A percentile compares a stretch with the other conserved stretches of the same genome.
These are phyloP conservation scores for Caracal caracal DNA, from an alignment of 2,113 vertebrate genomes.

Conservation along the genomic window DNA sequence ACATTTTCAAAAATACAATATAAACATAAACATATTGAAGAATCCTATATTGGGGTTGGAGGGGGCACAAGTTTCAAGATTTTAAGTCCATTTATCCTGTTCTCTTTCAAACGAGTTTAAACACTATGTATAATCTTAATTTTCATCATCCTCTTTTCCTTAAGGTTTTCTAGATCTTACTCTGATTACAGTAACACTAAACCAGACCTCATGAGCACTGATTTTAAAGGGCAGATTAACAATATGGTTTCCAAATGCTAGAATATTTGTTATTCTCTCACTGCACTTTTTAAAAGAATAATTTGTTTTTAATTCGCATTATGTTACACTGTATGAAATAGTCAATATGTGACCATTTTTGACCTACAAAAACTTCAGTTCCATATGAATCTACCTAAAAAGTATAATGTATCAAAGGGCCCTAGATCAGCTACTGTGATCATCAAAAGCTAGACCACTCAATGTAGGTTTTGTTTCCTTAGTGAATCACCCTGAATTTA, in stretches of 20 bases:
- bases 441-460: background rate
- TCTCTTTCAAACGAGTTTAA: background rate
- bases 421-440: background rate
- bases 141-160: background rate
- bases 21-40: background rate
- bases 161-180: background rate
- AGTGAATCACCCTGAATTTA: background rate
- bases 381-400: background rate
- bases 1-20: background rate
- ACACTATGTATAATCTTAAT: background rate
- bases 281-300: background rate
- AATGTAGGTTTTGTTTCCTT: background rate
- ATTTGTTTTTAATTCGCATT: background rate
- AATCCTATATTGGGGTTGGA: accelerated
- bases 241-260: background rate
- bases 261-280: background rate
- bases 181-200: background rate
- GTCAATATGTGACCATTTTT: background rate
- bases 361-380: background rate
- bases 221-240: background rate
- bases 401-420: background rate
- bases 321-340: background rate
- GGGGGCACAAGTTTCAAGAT: background rate
- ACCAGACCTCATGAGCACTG: background rate
- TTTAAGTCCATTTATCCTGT: background rate